These are phyloP conservation scores for Eupithecia centaureata DNA, from an alignment of 2,888 invertebrate genomes.

Conservation along the genomic window DNA sequence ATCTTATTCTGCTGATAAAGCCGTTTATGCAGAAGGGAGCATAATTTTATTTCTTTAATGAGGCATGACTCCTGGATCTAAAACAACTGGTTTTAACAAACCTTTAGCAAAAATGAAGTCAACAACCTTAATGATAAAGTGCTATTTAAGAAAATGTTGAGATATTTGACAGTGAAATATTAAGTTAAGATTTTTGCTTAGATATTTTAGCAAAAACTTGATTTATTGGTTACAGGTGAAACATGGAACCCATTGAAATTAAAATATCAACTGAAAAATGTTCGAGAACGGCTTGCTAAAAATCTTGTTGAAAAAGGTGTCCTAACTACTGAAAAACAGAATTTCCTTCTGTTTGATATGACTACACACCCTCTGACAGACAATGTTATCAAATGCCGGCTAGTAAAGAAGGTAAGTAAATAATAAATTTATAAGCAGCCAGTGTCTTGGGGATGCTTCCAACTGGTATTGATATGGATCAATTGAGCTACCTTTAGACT, in stretches of 20 bases:
- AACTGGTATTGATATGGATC: too few relatives aligned
- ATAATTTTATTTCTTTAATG: neutral
- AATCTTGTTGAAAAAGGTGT: constrained; percentile 99
- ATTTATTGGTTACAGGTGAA: constrained; percentile 87
- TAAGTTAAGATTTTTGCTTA: neutral
- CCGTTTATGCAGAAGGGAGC: neutral
- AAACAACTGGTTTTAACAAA: neutral
- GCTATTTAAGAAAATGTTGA: neutral
- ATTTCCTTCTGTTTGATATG: constrained; percentile 99
- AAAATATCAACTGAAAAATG: constrained; percentile 99
- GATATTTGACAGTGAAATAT: neutral
- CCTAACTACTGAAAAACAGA: constrained; percentile 99
- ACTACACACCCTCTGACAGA: constrained; percentile 99
- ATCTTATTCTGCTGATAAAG: constrained; percentile 4
- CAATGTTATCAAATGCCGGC: constrained; percentile 95
- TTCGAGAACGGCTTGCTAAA: constrained; percentile 98
- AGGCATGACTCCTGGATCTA: neutral
- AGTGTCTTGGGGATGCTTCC: too few relatives aligned
- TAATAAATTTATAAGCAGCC: neutral
- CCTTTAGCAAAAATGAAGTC: neutral
- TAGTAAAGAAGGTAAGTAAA: constrained; percentile 94
- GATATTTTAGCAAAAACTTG: neutral
- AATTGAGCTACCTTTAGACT: too few relatives aligned
- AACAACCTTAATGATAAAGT: neutral
- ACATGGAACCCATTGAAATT: constrained; percentile 99